Conservation (phyloP, 2,888 invertebrate genomes). For the Linnaemya vulpina region DNA sequence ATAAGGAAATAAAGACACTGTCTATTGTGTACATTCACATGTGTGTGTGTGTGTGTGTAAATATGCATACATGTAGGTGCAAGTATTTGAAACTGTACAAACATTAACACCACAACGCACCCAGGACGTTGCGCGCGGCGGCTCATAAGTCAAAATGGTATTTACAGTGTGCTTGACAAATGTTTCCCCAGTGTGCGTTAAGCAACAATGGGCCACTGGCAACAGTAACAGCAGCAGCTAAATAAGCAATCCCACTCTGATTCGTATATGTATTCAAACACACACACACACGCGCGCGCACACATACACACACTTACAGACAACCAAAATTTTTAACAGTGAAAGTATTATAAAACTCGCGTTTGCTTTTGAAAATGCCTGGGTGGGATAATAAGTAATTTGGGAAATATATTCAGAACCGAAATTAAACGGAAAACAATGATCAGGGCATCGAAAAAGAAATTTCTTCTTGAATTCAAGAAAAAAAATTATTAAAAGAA, state of each 20-base stretch:
- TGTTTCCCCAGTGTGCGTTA: conserved; percentile 65
- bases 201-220: conserved; percentile 53
- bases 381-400: conserved; percentile 1
- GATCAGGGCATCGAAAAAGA: too few relatives aligned
- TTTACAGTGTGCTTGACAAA: conserved; percentile 67
- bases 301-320: not conserved
- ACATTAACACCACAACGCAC: conserved; percentile 45
- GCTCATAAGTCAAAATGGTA: conserved; percentile 59
- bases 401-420: too few relatives aligned
- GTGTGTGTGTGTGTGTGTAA: not conserved
- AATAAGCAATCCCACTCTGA: not conserved
- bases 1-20: conserved; percentile 18
- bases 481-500: too few relatives aligned
- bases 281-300: not conserved
- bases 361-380: not conserved
- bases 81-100: conserved; percentile 8
- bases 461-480: too few relatives aligned
- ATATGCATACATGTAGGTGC: not conserved
- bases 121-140: conserved; percentile 18
- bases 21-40: not conserved
- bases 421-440: too few relatives aligned
- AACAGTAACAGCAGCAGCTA: not conserved
- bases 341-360: not conserved
- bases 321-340: not conserved
- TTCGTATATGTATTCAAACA: too few relatives aligned